Conservation (phyloP, 2,888 invertebrate genomes). For the Sympetrum striolatum region DNA sequence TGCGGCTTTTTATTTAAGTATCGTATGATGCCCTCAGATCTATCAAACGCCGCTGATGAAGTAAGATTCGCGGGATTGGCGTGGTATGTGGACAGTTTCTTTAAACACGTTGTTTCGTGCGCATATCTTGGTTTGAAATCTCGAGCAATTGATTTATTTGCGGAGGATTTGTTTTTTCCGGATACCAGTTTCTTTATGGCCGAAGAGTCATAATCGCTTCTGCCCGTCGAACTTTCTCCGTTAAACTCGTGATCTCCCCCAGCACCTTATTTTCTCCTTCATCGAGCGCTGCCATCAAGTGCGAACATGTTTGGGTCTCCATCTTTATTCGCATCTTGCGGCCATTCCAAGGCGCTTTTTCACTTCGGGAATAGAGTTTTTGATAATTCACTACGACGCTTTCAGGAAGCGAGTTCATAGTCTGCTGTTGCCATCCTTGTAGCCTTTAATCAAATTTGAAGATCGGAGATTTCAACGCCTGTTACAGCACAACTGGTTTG, state of each 20-base stretch:
- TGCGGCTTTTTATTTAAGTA: no score
- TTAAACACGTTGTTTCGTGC: background rate
- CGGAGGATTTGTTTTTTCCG: background rate
- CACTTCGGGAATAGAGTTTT: background rate
- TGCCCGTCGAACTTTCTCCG: conserved; percentile 19
- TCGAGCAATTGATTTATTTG: background rate
- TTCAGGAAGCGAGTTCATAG: background rate
- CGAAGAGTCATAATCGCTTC: background rate
- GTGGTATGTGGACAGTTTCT: background rate
- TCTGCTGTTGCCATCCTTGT: background rate
- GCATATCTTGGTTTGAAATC: background rate
- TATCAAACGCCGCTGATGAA: no score
- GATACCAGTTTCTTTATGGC: background rate
- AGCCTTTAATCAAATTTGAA: background rate
- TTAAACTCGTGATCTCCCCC: background rate
- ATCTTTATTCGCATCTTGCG: background rate
- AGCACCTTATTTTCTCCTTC: background rate
- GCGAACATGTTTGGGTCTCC: background rate
- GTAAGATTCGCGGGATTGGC: no score
- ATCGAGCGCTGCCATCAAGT: background rate
- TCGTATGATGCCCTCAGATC: no score
- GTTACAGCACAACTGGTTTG: background rate
- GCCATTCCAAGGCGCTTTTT: background rate
- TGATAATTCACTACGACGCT: background rate
- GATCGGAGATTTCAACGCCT: conserved; percentile 6